Conservation (phyloP, 2,888 invertebrate genomes). For the Drosophila ustulata region DNA sequence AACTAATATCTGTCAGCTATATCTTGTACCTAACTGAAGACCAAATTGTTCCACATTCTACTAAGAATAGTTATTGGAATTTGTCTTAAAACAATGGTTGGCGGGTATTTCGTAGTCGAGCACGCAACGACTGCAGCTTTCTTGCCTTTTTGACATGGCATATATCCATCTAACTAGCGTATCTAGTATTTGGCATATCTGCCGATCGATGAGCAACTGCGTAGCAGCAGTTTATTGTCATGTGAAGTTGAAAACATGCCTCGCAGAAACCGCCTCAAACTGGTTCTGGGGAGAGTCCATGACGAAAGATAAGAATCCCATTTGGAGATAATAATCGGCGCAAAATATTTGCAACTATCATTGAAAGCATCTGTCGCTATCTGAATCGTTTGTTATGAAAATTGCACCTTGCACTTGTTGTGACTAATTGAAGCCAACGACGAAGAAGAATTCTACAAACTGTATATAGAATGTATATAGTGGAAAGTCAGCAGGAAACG, state of each 20-base stretch:
- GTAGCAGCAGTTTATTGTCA: constrained; percentile 42
- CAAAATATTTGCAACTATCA: neutral
- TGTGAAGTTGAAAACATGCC: constrained; percentile 51
- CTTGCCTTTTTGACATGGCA: constrained; percentile 1
- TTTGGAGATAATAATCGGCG: constrained; percentile 39
- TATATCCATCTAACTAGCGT: constrained; percentile 21
- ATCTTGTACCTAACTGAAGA: too few relatives aligned
- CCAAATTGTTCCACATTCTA: too few relatives aligned
- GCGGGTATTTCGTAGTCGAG: neutral
- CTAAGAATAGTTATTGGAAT: too few relatives aligned
- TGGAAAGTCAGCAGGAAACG: neutral
- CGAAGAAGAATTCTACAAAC: constrained; percentile 11
- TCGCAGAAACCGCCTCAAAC: constrained; percentile 34
- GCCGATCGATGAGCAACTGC: constrained; percentile 22
- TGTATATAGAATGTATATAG: constrained; percentile 5
- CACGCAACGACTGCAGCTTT: neutral
- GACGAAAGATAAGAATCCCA: constrained; percentile 30
- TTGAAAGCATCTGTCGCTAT: constrained; percentile 2
- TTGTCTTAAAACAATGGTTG: too few relatives aligned
- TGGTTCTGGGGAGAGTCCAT: constrained; percentile 21
- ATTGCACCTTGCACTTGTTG: constrained; percentile 39
- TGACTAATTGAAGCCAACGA: constrained; percentile 50
- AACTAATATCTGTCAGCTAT: too few relatives aligned
- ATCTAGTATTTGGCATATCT: constrained; percentile 17
- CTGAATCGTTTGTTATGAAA: neutral